phyloP scores from a whole-genome alignment of 2,797 vertebrate genomes.

The Sorex maritimensis region DNA sequence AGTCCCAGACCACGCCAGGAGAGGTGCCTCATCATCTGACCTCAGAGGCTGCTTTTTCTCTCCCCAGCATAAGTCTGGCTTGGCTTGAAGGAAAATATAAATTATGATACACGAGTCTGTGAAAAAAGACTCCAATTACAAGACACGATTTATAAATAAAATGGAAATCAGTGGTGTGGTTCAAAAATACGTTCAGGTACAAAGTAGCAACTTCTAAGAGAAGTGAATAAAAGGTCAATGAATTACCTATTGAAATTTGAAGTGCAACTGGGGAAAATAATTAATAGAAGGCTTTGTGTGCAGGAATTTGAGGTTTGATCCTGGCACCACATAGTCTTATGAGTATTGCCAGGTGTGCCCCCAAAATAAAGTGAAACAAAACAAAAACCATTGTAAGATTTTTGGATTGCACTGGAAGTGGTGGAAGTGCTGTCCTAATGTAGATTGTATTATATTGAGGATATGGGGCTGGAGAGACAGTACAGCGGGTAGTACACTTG shows the following conservation, averaged over 20 bases:
- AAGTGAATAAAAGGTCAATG: constrained; percentile 21
- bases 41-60: neutral
- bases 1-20: constrained; percentile 19
- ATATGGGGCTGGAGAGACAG: too few species aligned
- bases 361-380: neutral
- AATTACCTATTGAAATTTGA: constrained; percentile 40
- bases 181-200: constrained; percentile 44
- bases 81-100: too few species aligned
- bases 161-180: neutral
- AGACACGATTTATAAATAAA: constrained; percentile 10
- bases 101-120: neutral
- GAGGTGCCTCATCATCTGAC: neutral
- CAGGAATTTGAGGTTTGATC: neutral
- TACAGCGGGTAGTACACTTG: too few species aligned
- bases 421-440: neutral
- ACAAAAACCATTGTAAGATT: constrained; percentile 31
- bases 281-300: neutral
- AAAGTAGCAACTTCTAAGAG: constrained; percentile 31
- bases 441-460: too few species aligned
- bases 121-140: neutral
- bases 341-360: too few species aligned
- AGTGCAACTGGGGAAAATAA: constrained; percentile 15
- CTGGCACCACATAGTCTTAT: too few species aligned
- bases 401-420: neutral
- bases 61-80: too few species aligned